Conservation (phyloP, 2,888 invertebrate species). For the Lamproptera curius region DNA sequence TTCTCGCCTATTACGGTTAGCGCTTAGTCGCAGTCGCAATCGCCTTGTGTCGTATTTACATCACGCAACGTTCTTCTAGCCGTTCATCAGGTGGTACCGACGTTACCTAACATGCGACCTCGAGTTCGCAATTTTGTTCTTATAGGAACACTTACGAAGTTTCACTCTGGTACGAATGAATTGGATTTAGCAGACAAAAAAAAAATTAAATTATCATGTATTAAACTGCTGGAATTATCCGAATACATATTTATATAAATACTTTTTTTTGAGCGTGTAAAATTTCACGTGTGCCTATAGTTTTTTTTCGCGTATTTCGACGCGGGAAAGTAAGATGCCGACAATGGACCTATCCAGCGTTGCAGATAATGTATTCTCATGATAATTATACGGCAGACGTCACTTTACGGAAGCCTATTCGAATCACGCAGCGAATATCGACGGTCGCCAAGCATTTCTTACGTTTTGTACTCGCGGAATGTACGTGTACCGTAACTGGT, state of each 20-base stretch:
- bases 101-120: conserved; percentile 59
- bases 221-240: too few species aligned
- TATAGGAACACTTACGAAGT: too few species aligned
- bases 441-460: conserved; percentile 12
- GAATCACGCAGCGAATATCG: conserved; percentile 16
- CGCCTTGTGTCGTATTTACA: conserved; percentile 51
- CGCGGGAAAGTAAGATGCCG: conserved; percentile 21
- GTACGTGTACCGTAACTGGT: not conserved
- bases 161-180: too few species aligned
- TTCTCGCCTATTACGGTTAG: conserved; percentile 39
- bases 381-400: conserved; percentile 19
- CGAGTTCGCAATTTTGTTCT: conserved; percentile 40
- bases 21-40: conserved; percentile 46
- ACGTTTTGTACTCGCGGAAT: conserved; percentile 3
- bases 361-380: conserved; percentile 21
- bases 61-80: conserved; percentile 60
- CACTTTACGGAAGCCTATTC: conserved; percentile 19
- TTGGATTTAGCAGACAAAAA: too few species aligned
- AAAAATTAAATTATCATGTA: too few species aligned
- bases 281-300: conserved; percentile 4
- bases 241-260: too few species aligned
- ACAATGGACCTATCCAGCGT: conserved; percentile 20
- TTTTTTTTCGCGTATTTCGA: conserved; percentile 8
- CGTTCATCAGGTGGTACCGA: conserved; percentile 63
- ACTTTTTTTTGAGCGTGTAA: not conserved